Evolutionary conservation across 2,113 vertebrate species (phyloP), one percentile per base, ranked within the genome.

Genomic region (Carassius gibelio): DNA sequence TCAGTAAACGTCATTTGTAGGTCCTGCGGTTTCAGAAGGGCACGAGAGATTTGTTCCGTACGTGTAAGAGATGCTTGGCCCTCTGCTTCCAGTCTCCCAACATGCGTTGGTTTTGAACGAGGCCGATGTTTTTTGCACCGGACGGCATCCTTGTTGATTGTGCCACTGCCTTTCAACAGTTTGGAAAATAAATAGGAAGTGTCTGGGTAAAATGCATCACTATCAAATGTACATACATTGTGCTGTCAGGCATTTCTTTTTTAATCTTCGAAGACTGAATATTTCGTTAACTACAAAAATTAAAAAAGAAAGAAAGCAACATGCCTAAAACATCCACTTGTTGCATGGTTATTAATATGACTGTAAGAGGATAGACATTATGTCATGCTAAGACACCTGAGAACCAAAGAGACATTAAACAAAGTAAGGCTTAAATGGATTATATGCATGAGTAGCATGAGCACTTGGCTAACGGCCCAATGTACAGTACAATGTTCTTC

Each of bases 121-220:
- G 75, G 75, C n/a, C 34, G n/a, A 52, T 26, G 21, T 50, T 52
- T 50, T 50, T 13, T 30, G 17, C 50, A 38, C 38, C 17, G 23
- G 62, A 48, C 50, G 5, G 52, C 17, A 19, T 82, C 36, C 59
- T 36, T 66, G 42, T 50, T 82, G 45, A 52, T 52, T 48, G 17
- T 55, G 71, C 59, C 45, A 23, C 34, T 57, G 50, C 71, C 19
- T 38, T 79, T 30, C 78, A 57, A 72, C 68, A 77, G 82, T 81
- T 75, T 59, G 62, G 71, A 89, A 89, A 90, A 93, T 91, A 92
- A 93, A 94, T 92, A 93, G 64, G 90, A 88, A 91, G 89, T 91
- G 88, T 89, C 87, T 76, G 79, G 75, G 80, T 87, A 85, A 79
- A 84, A 90, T 89, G 83, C 83, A 68, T 84, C 74, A 81, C 59